These are phyloP conservation scores for Neolamprologus ventralis DNA, from an alignment of 2,113 vertebrate genomes.

Conservation along the genomic window DNA sequence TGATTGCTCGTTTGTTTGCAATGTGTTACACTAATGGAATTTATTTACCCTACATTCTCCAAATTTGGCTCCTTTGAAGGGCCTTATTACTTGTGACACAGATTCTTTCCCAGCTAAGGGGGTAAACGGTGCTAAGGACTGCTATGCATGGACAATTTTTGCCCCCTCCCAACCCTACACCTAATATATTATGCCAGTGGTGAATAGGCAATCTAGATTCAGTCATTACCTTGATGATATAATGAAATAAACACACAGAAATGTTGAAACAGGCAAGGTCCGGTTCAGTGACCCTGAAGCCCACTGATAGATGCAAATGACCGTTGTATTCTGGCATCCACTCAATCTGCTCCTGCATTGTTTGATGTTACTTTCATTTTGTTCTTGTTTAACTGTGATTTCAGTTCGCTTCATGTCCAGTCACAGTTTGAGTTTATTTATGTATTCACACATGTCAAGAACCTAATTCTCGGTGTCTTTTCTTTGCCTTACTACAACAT, in stretches of 20 bases:
- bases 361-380: slow-evolving; percentile 5
- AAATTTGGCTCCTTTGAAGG: slow-evolving; percentile 50
- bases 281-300: slow-evolving; percentile 3
- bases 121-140: slow-evolving; percentile 39
- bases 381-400: slow-evolving; percentile 12
- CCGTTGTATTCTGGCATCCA: slow-evolving; percentile 44
- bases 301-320: neutral
- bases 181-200: neutral
- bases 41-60: slow-evolving; percentile 58
- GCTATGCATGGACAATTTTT: slow-evolving; percentile 12
- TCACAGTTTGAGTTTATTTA: neutral
- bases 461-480: slow-evolving; percentile 16
- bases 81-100: slow-evolving; percentile 48
- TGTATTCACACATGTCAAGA: neutral
- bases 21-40: slow-evolving; percentile 61
- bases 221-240: neutral
- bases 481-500: slow-evolving; percentile 19
- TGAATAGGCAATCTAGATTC: neutral
- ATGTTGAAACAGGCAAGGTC: neutral
- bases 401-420: slow-evolving; percentile 6
- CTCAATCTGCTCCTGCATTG: slow-evolving; percentile 27
- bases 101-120: slow-evolving; percentile 22
- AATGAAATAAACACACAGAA: neutral
- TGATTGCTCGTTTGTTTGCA: slow-evolving; percentile 63
- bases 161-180: neutral